Percentiles rank a stretch among this genome's conserved stretches.
Evolutionary conservation across 2,113 vertebrate genomes (phyloP).

Genomic region (Dicerorhinus sumatrensis): DNA sequence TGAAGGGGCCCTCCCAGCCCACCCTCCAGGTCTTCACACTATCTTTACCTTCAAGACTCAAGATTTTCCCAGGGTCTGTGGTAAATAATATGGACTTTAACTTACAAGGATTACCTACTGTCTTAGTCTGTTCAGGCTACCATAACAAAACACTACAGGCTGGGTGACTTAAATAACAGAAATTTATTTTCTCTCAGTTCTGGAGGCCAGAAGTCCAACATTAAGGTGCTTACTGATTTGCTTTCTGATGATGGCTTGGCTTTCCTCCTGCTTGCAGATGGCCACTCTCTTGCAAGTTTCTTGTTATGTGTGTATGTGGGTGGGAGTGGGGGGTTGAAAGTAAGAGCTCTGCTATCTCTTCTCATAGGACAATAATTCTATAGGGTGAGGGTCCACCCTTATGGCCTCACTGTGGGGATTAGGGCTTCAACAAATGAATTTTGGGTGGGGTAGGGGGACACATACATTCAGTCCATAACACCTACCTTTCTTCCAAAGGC

Average conservation of each 20-base stretch:
- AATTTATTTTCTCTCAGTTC: background rate
- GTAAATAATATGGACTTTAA: background rate
- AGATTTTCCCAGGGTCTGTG: background rate
- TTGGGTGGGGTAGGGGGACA: background rate
- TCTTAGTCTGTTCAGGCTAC: background rate
- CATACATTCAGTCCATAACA: background rate
- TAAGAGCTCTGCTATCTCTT: background rate
- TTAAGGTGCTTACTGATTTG: background rate
- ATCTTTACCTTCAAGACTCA: background rate
- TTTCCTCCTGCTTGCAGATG: background rate
- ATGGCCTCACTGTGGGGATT: background rate
- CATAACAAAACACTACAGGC: background rate
- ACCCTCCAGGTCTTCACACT: background rate
- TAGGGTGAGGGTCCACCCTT: background rate
- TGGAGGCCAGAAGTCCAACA: background rate
- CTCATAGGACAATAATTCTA: background rate
- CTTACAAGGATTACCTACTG: background rate
- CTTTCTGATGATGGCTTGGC: background rate
- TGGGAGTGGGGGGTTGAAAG: fast-evolving
- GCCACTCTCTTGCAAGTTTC: background rate
- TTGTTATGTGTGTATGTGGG: background rate
- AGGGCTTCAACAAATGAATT: background rate
- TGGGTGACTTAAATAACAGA: background rate
- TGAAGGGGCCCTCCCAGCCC: background rate
- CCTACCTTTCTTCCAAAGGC: background rate